Evolutionary conservation across 2,113 vertebrate genomes (phyloP).

Genomic region (Australoheros scitulus): DNA sequence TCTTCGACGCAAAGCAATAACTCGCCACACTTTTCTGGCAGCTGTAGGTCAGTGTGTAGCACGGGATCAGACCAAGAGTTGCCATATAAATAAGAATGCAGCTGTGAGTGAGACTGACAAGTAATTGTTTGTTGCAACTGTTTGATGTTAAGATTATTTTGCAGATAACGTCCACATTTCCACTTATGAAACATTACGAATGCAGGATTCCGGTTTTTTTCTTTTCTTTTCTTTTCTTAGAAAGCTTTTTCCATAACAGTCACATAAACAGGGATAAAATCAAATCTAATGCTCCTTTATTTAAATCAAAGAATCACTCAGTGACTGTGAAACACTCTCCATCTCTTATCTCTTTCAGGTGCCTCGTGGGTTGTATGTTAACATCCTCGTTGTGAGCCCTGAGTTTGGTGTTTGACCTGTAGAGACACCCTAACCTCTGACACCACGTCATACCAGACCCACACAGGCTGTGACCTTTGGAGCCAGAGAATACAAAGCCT

Average conservation of each 20-base stretch:
- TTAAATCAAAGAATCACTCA: not conserved
- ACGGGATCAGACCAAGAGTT: no score
- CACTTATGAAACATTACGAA: not conserved
- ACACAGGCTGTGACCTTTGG: not conserved
- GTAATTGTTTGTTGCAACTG: not conserved
- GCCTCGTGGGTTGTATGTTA: not conserved
- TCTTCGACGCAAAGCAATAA: no score
- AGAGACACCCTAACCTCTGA: not conserved
- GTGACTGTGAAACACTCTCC: not conserved
- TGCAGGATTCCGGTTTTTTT: rapidly evolving
- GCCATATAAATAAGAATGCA: no score
- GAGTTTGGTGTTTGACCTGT: not conserved
- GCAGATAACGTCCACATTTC: no score
- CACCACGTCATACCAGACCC: not conserved
- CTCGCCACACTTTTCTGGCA: no score
- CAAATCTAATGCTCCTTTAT: not conserved
- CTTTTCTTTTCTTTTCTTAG: not conserved
- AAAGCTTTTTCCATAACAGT: not conserved
- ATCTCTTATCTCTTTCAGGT: slow-evolving; percentile 26
- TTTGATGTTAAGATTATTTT: not conserved
- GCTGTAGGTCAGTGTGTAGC: not conserved
- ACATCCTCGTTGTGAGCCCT: not conserved
- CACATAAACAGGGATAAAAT: not conserved
- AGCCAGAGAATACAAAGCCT: not conserved
- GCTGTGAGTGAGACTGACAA: not conserved